phyloP scores from a whole-genome alignment of 37 sponge, comb jelly and placozoan genomes.

The Aplysina aerophoba region DNA sequence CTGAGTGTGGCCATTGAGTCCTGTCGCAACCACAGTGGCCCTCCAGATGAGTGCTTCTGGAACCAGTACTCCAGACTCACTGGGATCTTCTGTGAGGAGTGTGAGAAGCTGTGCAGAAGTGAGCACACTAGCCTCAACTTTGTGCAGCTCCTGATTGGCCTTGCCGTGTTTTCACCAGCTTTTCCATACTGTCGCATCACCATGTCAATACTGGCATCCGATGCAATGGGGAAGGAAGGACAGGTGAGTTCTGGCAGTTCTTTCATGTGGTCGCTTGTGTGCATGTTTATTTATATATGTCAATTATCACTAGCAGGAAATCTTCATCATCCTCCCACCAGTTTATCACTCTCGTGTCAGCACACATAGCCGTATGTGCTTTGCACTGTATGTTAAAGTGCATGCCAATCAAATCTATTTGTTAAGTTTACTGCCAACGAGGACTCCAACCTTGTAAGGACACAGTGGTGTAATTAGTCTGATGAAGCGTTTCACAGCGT shows the following conservation, averaged over 20 bases:
- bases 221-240: slow-evolving; percentile 29
- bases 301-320: too few species aligned
- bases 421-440: too few species aligned
- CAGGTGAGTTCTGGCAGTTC: slow-evolving; percentile 39
- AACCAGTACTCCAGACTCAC: slow-evolving; percentile 49
- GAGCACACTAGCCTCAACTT: slow-evolving; percentile 32
- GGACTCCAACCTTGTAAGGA: too few species aligned
- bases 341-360: too few species aligned
- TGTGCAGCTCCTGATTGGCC: slow-evolving; percentile 48
- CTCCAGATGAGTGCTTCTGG: slow-evolving; percentile 51
- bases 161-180: background rate
- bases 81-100: slow-evolving; percentile 44
- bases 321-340: too few species aligned
- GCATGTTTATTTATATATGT: slow-evolving; percentile 1
- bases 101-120: slow-evolving; percentile 45
- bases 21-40: slow-evolving; percentile 34
- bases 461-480: too few species aligned
- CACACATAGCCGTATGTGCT: too few species aligned
- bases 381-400: too few species aligned
- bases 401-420: too few species aligned
- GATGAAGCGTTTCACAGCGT: too few species aligned
- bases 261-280: background rate
- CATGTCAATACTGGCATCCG: slow-evolving; percentile 45
- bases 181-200: slow-evolving; percentile 29
- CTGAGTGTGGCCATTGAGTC: slow-evolving; percentile 7